Percentiles rank a stretch among this genome's conserved stretches.
These are phyloP conservation scores for Pentalonia nigronervosa DNA, from an alignment of 1,140 invertebrate genomes.

Conservation along the genomic window DNA sequence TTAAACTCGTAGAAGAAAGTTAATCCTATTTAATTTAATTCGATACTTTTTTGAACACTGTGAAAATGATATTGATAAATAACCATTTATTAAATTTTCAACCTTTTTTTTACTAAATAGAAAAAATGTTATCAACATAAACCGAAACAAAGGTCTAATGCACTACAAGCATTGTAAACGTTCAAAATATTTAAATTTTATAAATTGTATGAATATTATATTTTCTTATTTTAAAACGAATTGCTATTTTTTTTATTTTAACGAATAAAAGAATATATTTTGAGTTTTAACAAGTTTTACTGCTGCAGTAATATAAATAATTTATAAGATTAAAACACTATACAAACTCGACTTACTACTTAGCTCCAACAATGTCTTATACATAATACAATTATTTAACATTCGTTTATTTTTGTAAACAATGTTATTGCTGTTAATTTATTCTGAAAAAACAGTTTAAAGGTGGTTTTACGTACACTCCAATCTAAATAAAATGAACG, in stretches of 20 bases:
- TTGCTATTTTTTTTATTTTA: neutral
- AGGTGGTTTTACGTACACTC: neutral
- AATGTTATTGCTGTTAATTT: neutral
- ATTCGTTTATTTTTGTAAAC: neutral
- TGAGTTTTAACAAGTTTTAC: neutral
- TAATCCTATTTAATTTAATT: neutral
- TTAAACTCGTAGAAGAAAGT: neutral
- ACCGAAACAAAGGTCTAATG: neutral
- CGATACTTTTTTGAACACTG: neutral
- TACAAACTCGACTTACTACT: neutral
- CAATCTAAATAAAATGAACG: neutral
- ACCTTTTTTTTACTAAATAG: neutral
- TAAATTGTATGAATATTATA: neutral
- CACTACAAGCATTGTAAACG: neutral
- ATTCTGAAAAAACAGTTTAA: neutral
- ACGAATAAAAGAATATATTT: neutral
- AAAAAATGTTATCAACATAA: neutral
- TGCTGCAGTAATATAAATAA: neutral
- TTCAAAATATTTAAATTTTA: neutral
- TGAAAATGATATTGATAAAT: neutral
- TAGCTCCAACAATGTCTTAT: neutral
- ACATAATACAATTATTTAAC: constrained; percentile 2
- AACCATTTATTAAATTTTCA: too few relatives aligned
- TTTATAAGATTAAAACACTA: constrained; percentile 25
- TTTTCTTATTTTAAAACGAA: neutral